These are phyloP conservation scores for Metellina segmentata DNA, from an alignment of 2,888 invertebrate species.

Conservation along the genomic window DNA sequence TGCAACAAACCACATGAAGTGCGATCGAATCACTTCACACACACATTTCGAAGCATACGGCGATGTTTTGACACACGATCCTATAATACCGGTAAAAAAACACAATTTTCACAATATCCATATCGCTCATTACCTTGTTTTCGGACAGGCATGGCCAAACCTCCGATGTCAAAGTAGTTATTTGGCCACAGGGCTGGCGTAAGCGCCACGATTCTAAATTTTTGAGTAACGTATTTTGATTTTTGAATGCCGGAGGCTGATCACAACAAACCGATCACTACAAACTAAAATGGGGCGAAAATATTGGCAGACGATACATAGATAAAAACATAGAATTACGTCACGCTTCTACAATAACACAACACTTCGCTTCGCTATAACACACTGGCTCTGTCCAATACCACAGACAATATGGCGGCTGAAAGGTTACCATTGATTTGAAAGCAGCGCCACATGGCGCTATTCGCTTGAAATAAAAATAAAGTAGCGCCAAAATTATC, in stretches of 20 bases:
- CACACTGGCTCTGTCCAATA: constrained; percentile 45
- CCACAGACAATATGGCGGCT: constrained; percentile 76
- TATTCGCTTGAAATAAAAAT: constrained; percentile 7
- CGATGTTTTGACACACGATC: background rate
- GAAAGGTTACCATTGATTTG: constrained; percentile 61
- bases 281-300: constrained; percentile 14
- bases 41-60: background rate
- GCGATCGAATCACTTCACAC: background rate
- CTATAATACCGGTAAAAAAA: background rate
- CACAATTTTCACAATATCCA: constrained; percentile 17
- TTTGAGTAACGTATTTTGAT: constrained; percentile 50
- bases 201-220: constrained; percentile 72
- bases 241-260: background rate
- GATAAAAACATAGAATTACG: constrained; percentile 69
- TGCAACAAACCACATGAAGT: constrained; percentile 12
- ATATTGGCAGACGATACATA: constrained; percentile 51
- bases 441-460: constrained; percentile 66
- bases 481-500: constrained; percentile 18
- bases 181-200: constrained; percentile 72
- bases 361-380: constrained; percentile 23
- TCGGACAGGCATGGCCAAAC: constrained; percentile 76
- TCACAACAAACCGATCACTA: constrained; percentile 38
- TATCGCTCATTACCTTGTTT: constrained; percentile 73
- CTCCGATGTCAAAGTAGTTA: constrained; percentile 75
- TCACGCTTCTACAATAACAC: constrained; percentile 58